Base-by-base conservation (phyloP, 2,113 vertebrate genomes). In the Psittacara wagleri region DNA sequence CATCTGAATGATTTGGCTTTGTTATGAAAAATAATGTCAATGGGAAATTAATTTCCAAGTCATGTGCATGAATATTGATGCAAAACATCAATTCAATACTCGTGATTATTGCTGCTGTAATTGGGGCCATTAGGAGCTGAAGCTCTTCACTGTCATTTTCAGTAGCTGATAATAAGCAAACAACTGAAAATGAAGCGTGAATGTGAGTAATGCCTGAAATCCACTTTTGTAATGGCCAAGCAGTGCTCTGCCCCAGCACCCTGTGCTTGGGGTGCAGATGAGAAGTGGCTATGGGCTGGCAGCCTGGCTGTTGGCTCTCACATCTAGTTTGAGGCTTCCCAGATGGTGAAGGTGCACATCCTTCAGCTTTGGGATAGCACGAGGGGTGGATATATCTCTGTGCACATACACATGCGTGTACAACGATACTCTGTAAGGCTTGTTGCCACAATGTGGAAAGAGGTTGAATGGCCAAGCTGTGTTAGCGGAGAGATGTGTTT, bases 41-140 rank as follows among this genome's bases (percentile, higher is more conserved):
- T 86, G 87, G 41, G n/a, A 96, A 96, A 93, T 95, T 90, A 96
- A 92, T 93, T 93, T 93, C 85, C 74, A 78, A 96, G 55, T 83
- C 80, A 59, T 66, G 88, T 83, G 51, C 33, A 46, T 88, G 84
- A 95, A 85, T 96, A 94, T 85, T 87, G 91, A 92, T 95, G 82
- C 49, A 90, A 95, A 90, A 4, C 9, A 2, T 83, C 46, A 61
- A 4, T 86, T 88, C 93, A 77, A 88, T 76, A 73, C 41, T 46
- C 57, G 31, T 0, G 1, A 93, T 94, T 89, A 92, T 87, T 94
- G 48, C 49, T 39, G 46, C 49, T 78, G 61, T 94, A 96, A 95
- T 83, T 90, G 46, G 88, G 61, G 61, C 83, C 88, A 80, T 92
- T 90, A 92, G 51, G 79, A 90, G 49, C 68, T 51, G 75, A 61